These are phyloP conservation scores for Neogobius melanostomus DNA, from an alignment of 2,113 vertebrate genomes.

Conservation along the genomic window DNA sequence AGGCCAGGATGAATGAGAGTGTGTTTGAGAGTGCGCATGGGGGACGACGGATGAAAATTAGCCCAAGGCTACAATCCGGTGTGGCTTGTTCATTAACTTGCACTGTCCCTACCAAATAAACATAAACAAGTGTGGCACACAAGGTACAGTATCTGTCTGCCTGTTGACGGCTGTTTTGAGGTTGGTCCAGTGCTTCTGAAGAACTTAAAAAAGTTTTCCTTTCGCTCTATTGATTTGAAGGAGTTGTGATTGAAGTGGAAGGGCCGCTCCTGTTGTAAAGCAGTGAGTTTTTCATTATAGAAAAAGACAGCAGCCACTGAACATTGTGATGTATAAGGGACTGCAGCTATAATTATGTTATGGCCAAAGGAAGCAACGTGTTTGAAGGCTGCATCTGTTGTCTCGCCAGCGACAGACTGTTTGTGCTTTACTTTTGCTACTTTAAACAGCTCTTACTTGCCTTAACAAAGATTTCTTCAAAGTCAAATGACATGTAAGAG, in stretches of 20 bases:
- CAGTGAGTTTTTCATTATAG: conserved; percentile 31
- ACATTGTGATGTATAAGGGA: conserved; percentile 37
- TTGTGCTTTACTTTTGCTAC: not conserved
- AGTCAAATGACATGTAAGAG: conserved; percentile 1
- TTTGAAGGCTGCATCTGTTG: conserved; percentile 10
- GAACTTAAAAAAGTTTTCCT: conserved; percentile 53
- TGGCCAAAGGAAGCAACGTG: conserved; percentile 27
- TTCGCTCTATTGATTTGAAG: conserved; percentile 28
- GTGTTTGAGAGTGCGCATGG: no score
- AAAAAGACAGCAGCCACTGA: conserved; percentile 29
- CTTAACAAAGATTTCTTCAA: not conserved
- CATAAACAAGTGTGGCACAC: conserved; percentile 7
- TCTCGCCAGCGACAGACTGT: conserved; percentile 18
- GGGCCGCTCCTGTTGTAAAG: conserved; percentile 41
- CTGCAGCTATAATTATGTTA: conserved; percentile 47
- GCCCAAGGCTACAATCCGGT: no score
- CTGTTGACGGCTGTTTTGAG: conserved; percentile 56
- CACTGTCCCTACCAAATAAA: no score
- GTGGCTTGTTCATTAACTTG: no score
- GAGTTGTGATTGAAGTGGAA: conserved; percentile 61
- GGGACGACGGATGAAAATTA: no score
- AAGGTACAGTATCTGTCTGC: conserved; percentile 50
- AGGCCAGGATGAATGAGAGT: no score
- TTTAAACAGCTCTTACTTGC: not conserved
- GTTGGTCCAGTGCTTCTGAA: conserved; percentile 50